Evolutionary conservation across 2,888 invertebrate genomes (phyloP), one percentile per base, ranked within the genome.

Genomic region (Apocheima hispidaria): DNA sequence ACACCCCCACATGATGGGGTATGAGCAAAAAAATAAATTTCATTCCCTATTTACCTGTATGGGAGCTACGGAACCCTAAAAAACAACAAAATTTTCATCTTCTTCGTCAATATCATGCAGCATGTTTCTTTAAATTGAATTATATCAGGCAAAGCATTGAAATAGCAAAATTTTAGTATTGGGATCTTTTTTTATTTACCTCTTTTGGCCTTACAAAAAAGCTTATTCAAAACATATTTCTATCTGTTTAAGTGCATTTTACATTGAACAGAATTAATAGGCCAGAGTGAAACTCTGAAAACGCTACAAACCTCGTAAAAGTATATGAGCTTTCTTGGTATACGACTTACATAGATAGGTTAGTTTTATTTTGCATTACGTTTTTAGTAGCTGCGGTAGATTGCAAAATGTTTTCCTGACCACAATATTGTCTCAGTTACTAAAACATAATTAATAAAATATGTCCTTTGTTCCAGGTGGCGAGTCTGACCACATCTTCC

Each of bases 401-500:
- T 36, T 20, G 38, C 38, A 38, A 38, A 6, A 36, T 36, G n/a
- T 33, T 33, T 33, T 33, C n/a, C n/a, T n/a, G 4, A n/a, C n/a
- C 33, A 3, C 33, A 33, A 33, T 33, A 4, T 33, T 33, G n/a
- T n/a, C 3, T n/a, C n/a, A n/a, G n/a, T n/a, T n/a, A n/a, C n/a
- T n/a, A n/a, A n/a, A n/a, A n/a, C n/a, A n/a, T 16, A 16, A 36
- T 36, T 36, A 4, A 40, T 4, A 21, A 41, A n/a, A 21, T 35
- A 2, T n/a, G 12, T 20, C 18, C 4, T n/a, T 21, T 43, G 6
- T 66, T 72, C 26, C 86, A 95, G 95, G 94, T 66, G 94, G 94
- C 5, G 94, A 94, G 71, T 92, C 94, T 1, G 94, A 95, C 71
- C 94, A 96, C 79, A 94, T 96, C 40, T 96, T 96, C 80, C 96